Conservation (phyloP, 2,888 invertebrate species). For the Serrognathus titanus region DNA sequence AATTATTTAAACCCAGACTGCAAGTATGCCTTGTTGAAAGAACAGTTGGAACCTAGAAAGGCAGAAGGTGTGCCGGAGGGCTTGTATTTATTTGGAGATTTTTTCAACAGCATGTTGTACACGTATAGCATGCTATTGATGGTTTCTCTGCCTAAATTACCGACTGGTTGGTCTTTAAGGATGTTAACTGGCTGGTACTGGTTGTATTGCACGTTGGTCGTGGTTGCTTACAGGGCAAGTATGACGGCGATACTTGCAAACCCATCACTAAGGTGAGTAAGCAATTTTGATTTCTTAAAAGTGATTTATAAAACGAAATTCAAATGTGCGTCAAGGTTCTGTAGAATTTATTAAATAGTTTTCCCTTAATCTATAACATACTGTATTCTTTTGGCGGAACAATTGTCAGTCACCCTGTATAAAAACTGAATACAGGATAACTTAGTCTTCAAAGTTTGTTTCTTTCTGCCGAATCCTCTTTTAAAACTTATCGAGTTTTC, state of each 20-base stretch:
- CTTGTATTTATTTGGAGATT: conserved; percentile 68
- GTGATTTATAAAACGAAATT: too few species aligned
- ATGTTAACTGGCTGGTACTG: conserved; percentile 85
- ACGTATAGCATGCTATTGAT: conserved; percentile 79
- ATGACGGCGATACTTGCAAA: conserved; percentile 82
- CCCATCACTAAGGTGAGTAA: conserved; percentile 62
- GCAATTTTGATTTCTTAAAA: neutral
- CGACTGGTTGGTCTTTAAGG: conserved; percentile 75
- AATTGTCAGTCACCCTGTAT: too few species aligned
- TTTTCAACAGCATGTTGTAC: conserved; percentile 71
- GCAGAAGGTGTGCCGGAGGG: conserved; percentile 47
- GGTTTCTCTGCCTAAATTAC: conserved; percentile 73
- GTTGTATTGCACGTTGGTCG: conserved; percentile 77
- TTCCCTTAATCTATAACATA: too few species aligned
- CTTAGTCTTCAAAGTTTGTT: too few species aligned
- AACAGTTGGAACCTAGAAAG: conserved; percentile 33
- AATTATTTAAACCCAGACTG: conserved; percentile 33
- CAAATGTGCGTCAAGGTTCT: too few species aligned
- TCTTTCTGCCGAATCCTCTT: too few species aligned
- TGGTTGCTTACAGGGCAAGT: conserved; percentile 77
- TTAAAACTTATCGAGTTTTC: too few species aligned
- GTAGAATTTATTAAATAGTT: too few species aligned
- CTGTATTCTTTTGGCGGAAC: too few species aligned
- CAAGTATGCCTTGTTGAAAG: conserved; percentile 40
- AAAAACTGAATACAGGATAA: too few species aligned